Evolutionary conservation across 1,140 invertebrate species (phyloP).

Genomic region (Panagrolaimus sp.): DNA sequence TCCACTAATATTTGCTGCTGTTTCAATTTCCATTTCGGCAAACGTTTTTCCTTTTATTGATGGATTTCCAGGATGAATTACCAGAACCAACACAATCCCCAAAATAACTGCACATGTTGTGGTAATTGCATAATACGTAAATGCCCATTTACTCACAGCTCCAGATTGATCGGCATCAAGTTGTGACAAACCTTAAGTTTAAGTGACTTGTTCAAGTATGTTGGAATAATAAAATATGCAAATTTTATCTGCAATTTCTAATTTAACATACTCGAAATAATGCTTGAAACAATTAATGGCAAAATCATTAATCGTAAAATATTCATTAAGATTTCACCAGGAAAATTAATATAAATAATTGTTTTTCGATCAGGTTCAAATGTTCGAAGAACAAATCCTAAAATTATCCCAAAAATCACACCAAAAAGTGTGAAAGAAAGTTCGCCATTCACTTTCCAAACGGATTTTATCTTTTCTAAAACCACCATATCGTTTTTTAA

Average conservation of each 20-base stretch:
- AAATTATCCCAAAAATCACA: too few species aligned
- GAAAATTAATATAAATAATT: conserved; percentile 59
- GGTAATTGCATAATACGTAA: conserved; percentile 63
- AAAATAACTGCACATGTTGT: conserved; percentile 62
- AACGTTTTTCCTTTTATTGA: conserved; percentile 50
- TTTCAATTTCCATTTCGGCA: conserved; percentile 36
- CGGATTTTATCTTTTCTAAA: background rate
- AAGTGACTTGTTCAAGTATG: too few species aligned
- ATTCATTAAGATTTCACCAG: conserved; percentile 64
- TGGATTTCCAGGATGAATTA: conserved; percentile 62
- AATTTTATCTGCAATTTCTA: too few species aligned
- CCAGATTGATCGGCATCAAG: conserved; percentile 61
- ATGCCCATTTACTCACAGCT: conserved; percentile 61
- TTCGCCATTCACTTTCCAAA: too few species aligned
- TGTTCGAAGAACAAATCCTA: too few species aligned
- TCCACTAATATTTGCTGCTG: conserved; percentile 68
- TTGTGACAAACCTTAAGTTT: conserved; percentile 49
- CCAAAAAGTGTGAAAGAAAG: too few species aligned
- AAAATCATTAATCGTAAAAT: conserved; percentile 64
- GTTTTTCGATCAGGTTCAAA: conserved; percentile 11
- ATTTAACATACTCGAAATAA: conserved; percentile 55
- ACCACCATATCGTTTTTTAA: background rate
- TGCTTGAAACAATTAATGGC: conserved; percentile 62
- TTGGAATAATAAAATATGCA: too few species aligned
- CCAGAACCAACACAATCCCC: conserved; percentile 62